Base-by-base conservation (phyloP, 2,113 vertebrate species). In the Catharus bicknelli region DNA sequence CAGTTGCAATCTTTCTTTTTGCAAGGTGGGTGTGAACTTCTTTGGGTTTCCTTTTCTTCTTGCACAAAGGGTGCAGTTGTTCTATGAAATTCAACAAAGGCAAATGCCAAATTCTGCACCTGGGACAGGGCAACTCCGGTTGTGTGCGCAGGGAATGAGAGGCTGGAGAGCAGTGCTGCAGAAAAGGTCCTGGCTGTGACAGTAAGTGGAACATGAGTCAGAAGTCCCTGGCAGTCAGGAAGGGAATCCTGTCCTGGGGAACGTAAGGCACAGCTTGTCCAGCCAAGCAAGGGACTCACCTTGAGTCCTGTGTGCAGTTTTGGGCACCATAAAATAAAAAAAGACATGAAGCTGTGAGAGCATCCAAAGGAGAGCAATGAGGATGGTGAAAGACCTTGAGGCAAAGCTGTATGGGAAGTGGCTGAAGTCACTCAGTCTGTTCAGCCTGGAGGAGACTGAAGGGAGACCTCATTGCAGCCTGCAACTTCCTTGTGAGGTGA, bases 351-450 rank as follows among this genome's bases (percentile, higher is more conserved):
- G 20, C 16, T 48, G 14, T 36, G 19, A 70, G 10, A 55, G 5
- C 5, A 11, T 34, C 21, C 30, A 42, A 47, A 72, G 20, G 11
- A 50, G 20, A 7, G 30, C 13, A 29, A 26, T 4, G 5, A 63
- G 9, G 57, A 30, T 34, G 25, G 40, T 26, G 66, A 63, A 48
- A 6, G 19, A 10, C 26, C 55, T 42, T 23, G 40, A 55, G 18
- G 29, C 29, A 12, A 62, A 38, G 47, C 22, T 0, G 0, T 45
- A 5, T 16, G 55, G 3, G 29, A 32, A 48, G 13, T 0, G 0
- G 25, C 34, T 79, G 42, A 79, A 25, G 20, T 40, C 25, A 30
- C n/a, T 48, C 63, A 34, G 13, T 48, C 42, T 42, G 23, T 55
- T 55, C 30, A 79, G 57, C 7, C 38, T 70, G 23, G 29, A 62